Conservation (phyloP, 2,113 vertebrate species). For the Laterallus jamaicensis region DNA sequence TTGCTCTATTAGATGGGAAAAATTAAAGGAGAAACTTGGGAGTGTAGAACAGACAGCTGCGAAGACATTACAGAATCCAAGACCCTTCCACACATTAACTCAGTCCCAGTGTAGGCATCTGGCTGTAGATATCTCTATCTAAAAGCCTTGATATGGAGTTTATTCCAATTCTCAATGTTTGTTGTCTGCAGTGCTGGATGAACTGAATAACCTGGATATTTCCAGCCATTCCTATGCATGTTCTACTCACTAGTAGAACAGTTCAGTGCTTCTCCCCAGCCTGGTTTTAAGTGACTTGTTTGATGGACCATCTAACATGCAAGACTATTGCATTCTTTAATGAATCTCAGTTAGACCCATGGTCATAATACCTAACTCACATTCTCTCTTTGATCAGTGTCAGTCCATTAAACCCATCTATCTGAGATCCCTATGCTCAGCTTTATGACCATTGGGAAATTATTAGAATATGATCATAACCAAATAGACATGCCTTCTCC, state of each 20-base stretch:
- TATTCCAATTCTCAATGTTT: not conserved
- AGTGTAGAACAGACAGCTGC: not conserved
- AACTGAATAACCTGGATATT: not conserved
- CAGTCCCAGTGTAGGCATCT: not conserved
- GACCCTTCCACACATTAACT: not conserved
- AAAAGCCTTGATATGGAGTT: not conserved
- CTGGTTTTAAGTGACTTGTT: not conserved
- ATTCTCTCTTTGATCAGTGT: not conserved
- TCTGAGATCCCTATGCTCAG: not conserved
- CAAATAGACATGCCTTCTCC: not conserved
- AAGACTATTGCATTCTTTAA: not conserved
- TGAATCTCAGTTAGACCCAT: not conserved
- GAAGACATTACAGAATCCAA: not conserved
- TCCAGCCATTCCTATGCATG: not conserved
- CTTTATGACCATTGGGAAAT: not conserved
- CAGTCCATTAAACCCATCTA: slow-evolving; percentile 32
- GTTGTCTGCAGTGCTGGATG: not conserved
- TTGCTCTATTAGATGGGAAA: not conserved
- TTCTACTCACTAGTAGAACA: not conserved
- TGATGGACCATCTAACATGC: not conserved
- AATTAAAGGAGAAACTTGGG: not conserved
- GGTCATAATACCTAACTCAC: not conserved
- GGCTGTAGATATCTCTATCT: not conserved
- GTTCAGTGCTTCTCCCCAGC: not conserved
- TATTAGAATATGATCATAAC: not conserved